Base-by-base conservation (phyloP, 2,113 vertebrate species). In the Brienomyrus brachyistius region DNA sequence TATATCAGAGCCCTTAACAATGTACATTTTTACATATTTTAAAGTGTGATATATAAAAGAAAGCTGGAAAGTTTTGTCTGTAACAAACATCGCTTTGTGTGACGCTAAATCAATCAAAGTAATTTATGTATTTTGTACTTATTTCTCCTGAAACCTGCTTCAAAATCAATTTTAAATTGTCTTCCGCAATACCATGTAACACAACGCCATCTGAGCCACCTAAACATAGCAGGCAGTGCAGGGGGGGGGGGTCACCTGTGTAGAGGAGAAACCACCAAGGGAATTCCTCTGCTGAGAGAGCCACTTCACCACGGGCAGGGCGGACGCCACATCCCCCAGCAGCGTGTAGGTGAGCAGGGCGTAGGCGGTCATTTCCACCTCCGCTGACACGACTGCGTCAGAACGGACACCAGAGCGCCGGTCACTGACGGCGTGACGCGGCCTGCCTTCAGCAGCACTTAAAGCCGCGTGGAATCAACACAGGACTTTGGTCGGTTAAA, bases 341-440 rank as follows among this genome's bases (percentile, higher is more conserved):
- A 97, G 94, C 0, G 97, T 97, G 94, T 98, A 98, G 0, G 98
- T 98, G 92, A 98, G 93, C 88, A 99, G 95, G 51, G 97, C 96
- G 0, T 98, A 99, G 17, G 97, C 98, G 0, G 97, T 98, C 98
- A 98, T 98, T 92, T 99, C 98, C 90, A 98, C 98, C 90, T 98
- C 97, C 0, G 97, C 98, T 4, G 98, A 99, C 88, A 98, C 97
- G 93, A 98, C 98, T 98, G 93, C 0, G 17, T 48, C 87, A 89
- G 13, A 35, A 35, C 1, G 2, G 85, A 40, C 27, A 87, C 15
- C 27, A 21, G 51, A 51, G 85, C 5, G 15, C 23, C 2, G 6
- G 27, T 31, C 85, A 86, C 85, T 5, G 40, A 3, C 9, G 19
- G 43, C 3, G 45, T 0, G 19, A 11, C 17, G 21, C 0, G 7